Evolutionary conservation across 1,140 invertebrate species (phyloP), one percentile per base, ranked within the genome.

Genomic region (Nomia melanderi): DNA sequence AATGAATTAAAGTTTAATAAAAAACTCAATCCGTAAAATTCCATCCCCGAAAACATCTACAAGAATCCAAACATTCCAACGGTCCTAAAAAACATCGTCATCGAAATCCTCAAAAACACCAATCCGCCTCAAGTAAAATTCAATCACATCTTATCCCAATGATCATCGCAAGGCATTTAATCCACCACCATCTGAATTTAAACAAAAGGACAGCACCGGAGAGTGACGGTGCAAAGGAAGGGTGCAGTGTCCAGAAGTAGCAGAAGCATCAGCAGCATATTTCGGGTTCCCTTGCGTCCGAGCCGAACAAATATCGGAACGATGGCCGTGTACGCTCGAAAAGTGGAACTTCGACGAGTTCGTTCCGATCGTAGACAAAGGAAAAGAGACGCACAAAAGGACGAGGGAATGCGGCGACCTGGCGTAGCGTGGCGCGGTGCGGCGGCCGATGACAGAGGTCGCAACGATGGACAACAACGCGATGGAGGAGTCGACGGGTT

Each of bases 281-380:
- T 74, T 74, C 71, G 47, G 33, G 33, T 64, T 56, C 47, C 54
- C n/a, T 54, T 29, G 56, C 39, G 62, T 31, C 20, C 47, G 47
- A 54, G 14, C 12, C 53, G 74, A 60, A 44, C 74, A 76, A 70
- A 76, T 76, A 74, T 74, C 72, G 72, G n/a, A 8, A n/a, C n/a
- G n/a, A 50, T 7, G 47, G 47, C 23, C n/a, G 47, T 31, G 31
- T 39, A 5, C 54, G 2, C 25, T 39, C 17, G 60, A 62, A 72
- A 80, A 83, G 63, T 69, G 67, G 63, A 83, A 66, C 66, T 75
- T 50, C n/a, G 59, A 60, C 36, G 65, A 9, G 53, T 29, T 77
- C 72, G 78, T 72, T 76, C 20, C 44, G 57, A 76, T 84, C 71
- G 56, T 72, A 63, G 66, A 84, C 67, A 84, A 81, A 81, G 63